Evolutionary conservation across 2,888 invertebrate genomes (phyloP).

Genomic region (Ormyrus rosae): DNA sequence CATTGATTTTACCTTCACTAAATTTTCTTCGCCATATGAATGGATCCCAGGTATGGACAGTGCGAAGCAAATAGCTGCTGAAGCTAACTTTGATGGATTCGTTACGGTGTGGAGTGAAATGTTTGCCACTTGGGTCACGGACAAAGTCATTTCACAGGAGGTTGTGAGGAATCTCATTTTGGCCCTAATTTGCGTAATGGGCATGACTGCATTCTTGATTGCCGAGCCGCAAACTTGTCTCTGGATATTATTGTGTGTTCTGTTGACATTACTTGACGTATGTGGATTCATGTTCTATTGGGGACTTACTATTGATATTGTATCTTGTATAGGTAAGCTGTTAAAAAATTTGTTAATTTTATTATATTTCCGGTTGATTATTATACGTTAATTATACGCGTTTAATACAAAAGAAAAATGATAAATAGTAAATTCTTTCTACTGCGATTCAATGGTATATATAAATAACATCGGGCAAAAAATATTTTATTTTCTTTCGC

Average conservation of each 20-base stretch:
- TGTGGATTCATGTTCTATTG: slow-evolving; percentile 88
- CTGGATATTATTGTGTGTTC: slow-evolving; percentile 86
- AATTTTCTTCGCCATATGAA: slow-evolving; percentile 80
- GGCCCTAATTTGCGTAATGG: slow-evolving; percentile 87
- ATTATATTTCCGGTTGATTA: not conserved
- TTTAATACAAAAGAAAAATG: not conserved
- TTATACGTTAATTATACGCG: not conserved
- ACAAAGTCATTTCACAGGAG: slow-evolving; percentile 86
- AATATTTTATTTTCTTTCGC: no score
- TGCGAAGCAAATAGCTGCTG: slow-evolving; percentile 78
- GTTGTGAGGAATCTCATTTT: slow-evolving; percentile 86
- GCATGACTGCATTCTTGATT: slow-evolving; percentile 86
- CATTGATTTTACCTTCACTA: slow-evolving; percentile 81
- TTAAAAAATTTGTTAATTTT: not conserved
- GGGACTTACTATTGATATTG: slow-evolving; percentile 89
- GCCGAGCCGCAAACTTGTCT: slow-evolving; percentile 86
- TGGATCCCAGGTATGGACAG: slow-evolving; percentile 86
- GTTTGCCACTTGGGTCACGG: slow-evolving; percentile 87
- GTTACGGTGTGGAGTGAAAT: slow-evolving; percentile 84
- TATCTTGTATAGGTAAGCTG: slow-evolving; percentile 83
- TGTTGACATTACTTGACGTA: slow-evolving; percentile 85
- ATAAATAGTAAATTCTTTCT: not conserved
- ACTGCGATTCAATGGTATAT: no score
- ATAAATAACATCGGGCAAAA: no score
- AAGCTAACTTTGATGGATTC: slow-evolving; percentile 79